phyloP scores from a whole-genome alignment of 2,797 vertebrate species.

The Eupleurogrammus muticus region DNA sequence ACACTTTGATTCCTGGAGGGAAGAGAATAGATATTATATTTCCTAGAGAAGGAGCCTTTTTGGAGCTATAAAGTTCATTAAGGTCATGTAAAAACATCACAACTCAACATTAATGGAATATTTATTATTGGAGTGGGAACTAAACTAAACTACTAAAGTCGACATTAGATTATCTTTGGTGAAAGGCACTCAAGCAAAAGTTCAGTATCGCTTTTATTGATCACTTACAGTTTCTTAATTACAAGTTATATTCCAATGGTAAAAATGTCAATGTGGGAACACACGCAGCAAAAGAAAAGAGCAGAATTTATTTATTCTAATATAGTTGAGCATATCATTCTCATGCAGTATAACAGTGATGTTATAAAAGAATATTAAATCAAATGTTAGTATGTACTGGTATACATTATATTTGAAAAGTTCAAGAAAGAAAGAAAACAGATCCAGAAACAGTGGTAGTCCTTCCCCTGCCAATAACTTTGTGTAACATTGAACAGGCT shows the following conservation, averaged over 20 bases:
- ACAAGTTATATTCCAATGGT: slow-evolving; percentile 8
- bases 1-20: slow-evolving; percentile 38
- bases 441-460: background rate
- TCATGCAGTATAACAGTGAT: background rate
- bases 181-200: slow-evolving; percentile 1
- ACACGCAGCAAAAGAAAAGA: too few species aligned
- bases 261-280: background rate
- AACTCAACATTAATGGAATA: background rate
- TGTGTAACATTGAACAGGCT: background rate
- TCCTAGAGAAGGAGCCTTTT: too few species aligned
- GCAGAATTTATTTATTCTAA: too few species aligned
- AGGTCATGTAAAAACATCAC: background rate
- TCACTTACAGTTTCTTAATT: slow-evolving; percentile 13
- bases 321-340: background rate
- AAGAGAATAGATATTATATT: too few species aligned
- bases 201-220: background rate
- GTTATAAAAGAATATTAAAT: background rate
- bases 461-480: background rate
- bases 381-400: too few species aligned
- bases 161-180: slow-evolving; percentile 3
- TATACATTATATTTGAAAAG: too few species aligned
- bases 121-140: background rate
- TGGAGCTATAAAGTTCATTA: background rate
- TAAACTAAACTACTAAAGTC: background rate
- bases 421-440: too few species aligned